Evolutionary conservation across 2,797 vertebrate genomes (phyloP), one percentile per base, ranked within the genome.

Genomic region (Moxostoma hubbsi): DNA sequence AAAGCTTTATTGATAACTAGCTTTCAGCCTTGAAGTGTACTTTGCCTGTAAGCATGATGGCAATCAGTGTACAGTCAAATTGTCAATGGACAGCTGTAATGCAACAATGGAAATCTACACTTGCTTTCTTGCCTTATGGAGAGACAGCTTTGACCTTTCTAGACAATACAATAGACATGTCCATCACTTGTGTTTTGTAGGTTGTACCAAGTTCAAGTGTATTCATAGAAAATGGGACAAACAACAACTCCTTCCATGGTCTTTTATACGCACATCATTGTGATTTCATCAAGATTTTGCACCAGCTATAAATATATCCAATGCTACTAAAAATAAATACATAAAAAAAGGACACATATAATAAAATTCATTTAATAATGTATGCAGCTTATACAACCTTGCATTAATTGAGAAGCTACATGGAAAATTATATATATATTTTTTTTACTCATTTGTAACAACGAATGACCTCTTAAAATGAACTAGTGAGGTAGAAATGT

Each of bases 21-120:
- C 7, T 53, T 45, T 0, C 8, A 13, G 7, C 12, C 15, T 49
- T 10, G 10, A 66, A 51, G 9, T 16, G 9, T 62, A 12, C 5
- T 59, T 0, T 47, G 50, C 67, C 4, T 50, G 13, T 12, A 9
- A 74, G 16, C 7, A 75, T 76, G 77, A 81, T 58, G 66, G 63
- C 69, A 75, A 46, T 67, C 57, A 67, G 1, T 36, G 78, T 58
- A 70, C 69, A 46, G 64, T 70, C 69, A 18, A 77, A 59, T 62
- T 64, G 54, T 73, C 65, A 70, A 50, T 55, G 59, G 81, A 69
- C 68, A 73, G 59, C 68, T 69, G 51, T 67, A 50, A 77, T 10
- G 73, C 36, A 61, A 74, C 61, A 77, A 50, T 70, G 74, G 54
- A 64, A 46, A 51, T 53, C 50, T 57, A 71, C n/a, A 54, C 49